Base-by-base conservation (phyloP, 2,797 vertebrate species). In the Cuculus canorus region DNA sequence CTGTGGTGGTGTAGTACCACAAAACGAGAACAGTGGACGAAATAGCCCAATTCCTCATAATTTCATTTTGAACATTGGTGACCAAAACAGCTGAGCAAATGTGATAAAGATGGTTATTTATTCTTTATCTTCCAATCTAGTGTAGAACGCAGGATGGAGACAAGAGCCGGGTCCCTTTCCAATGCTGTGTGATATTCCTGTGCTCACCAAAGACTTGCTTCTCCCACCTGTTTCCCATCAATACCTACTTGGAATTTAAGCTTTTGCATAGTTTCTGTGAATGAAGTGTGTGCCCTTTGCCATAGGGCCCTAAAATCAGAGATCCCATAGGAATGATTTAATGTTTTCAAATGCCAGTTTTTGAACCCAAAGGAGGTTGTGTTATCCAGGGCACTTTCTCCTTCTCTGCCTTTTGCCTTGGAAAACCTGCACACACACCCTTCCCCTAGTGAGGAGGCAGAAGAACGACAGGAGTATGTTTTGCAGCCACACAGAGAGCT, bases 1-100 rank as follows among this genome's bases (percentile, higher is more conserved):
- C 63, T 79, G 21, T 65, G 5, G 43, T 22, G 23, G 13, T 0
- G 0, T 33, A 59, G 33, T 24, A 54, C 32, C 53, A n/a, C n/a
- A n/a, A n/a, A n/a, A 27, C 37, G 64, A 37, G 45, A 64, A 45
- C 6, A 10, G 11, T 75, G 37, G 85, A 73, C 28, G 72, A 57
- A 84, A 21, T 82, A 64, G 27, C 28, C 48, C 1, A 1, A 0
- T 60, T 86, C 11, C 13, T 81, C 22, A 9, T 16, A 33, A 39
- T 69, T 80, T 59, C 25, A 23, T 81, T 92, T 84, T 56, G 45
- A 52, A 56, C 6, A 7, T 4, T 35, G n/a, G 8, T 92, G 33
- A 14, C 27, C 60, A 39, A 81, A 78, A 27, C n/a, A 35, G 30
- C 28, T 50, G 33, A 63, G 16, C 21, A 35, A 35, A 47, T n/a